A percentile compares a stretch with the other conserved stretches of the same genome.
These are phyloP conservation scores for Leptinotarsa lineolata DNA, from an alignment of 1,140 invertebrate genomes.

Conservation along the genomic window DNA sequence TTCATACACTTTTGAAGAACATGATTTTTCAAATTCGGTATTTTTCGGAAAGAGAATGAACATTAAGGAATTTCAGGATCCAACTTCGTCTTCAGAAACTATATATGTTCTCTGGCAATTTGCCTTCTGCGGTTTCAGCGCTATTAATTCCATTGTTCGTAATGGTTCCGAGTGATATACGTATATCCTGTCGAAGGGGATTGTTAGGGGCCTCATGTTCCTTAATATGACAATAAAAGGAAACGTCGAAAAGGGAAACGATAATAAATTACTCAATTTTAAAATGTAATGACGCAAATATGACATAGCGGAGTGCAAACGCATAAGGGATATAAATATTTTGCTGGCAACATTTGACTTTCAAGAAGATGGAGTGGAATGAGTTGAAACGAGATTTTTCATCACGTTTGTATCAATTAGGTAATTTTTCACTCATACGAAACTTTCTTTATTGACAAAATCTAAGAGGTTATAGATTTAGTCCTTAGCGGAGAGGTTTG, in stretches of 20 bases:
- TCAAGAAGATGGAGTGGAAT: too few species aligned
- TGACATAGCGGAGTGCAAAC: background rate
- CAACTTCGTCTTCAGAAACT: background rate
- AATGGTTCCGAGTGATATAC: slow-evolving; percentile 21
- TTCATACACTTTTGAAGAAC: too few species aligned
- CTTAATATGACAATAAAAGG: slow-evolving; percentile 29
- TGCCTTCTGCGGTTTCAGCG: slow-evolving; percentile 24
- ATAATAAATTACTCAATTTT: slow-evolving; percentile 31
- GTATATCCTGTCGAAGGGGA: slow-evolving; percentile 18
- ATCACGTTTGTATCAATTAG: too few species aligned
- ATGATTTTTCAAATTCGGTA: too few species aligned
- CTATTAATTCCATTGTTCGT: slow-evolving; percentile 29
- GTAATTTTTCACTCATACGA: too few species aligned
- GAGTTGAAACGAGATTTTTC: too few species aligned
- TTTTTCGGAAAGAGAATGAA: too few species aligned
- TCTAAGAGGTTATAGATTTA: slow-evolving; percentile 10
- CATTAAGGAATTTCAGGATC: too few species aligned
- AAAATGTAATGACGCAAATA: slow-evolving; percentile 30
- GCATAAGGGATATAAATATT: background rate
- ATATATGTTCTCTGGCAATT: slow-evolving; percentile 21
- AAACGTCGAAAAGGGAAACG: slow-evolving; percentile 16
- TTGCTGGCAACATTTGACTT: too few species aligned
- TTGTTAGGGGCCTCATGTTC: slow-evolving; percentile 19
- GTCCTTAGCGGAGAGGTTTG: background rate
- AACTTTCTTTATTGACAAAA: too few species aligned